Percentiles rank a stretch among this genome's conserved stretches.
Evolutionary conservation across 2,888 invertebrate species (phyloP).

Genomic region (Pegoplata infirma): DNA sequence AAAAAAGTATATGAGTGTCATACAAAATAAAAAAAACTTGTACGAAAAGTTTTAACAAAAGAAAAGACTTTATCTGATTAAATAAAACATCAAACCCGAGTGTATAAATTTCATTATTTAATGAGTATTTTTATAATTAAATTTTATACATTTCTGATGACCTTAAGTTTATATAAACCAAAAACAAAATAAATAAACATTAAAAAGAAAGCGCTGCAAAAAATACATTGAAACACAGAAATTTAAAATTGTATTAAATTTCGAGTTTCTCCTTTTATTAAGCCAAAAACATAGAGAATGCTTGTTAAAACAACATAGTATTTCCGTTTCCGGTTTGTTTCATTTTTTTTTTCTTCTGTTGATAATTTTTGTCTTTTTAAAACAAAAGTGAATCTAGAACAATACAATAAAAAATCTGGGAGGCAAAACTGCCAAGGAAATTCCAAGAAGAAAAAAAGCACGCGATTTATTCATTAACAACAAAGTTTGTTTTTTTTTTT

Average conservation of each 20-base stretch:
- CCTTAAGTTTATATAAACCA: background rate
- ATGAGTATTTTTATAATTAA: conserved; percentile 43
- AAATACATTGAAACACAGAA: background rate
- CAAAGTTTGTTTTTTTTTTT: conserved; percentile 12
- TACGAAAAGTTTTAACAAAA: too few species aligned
- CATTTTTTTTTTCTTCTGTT: background rate
- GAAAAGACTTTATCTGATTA: too few species aligned
- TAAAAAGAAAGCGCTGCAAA: background rate
- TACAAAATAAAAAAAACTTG: too few species aligned
- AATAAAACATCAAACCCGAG: too few species aligned
- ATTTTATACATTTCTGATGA: conserved; percentile 45
- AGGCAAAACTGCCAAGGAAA: conserved; percentile 39
- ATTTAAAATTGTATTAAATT: too few species aligned
- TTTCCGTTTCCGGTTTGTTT: conserved; percentile 54
- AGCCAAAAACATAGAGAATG: conserved; percentile 25
- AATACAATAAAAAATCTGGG: conserved; percentile 14
- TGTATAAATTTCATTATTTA: too few species aligned
- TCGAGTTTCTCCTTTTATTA: conserved; percentile 1
- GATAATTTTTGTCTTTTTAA: conserved; percentile 11
- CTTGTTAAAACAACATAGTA: conserved; percentile 41
- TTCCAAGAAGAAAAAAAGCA: conserved; percentile 9
- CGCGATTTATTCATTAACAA: conserved; percentile 57
- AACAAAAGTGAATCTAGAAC: conserved; percentile 31
- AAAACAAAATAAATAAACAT: background rate
- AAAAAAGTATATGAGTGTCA: too few species aligned